These are phyloP conservation scores for Eudyptes chrysolophus DNA, from an alignment of 2,113 vertebrate genomes.

Conservation along the genomic window DNA sequence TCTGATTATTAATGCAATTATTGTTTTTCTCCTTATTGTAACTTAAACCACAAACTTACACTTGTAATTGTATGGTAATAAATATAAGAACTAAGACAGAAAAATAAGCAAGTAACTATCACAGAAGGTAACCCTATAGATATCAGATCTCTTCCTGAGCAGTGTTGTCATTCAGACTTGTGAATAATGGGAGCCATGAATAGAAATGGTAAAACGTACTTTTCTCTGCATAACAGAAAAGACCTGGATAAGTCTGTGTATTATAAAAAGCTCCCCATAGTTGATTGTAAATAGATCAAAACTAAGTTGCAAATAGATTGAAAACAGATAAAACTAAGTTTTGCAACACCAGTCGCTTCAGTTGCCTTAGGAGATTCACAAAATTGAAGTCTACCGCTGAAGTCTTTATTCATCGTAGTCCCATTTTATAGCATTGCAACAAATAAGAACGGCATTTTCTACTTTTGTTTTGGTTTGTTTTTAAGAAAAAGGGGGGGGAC, in stretches of 20 bases:
- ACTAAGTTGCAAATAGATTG: background rate
- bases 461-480: background rate
- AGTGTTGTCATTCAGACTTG: background rate
- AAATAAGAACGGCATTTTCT: background rate
- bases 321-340: background rate
- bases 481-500: background rate
- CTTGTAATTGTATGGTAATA: background rate
- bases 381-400: background rate
- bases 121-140: background rate
- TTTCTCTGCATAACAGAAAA: background rate
- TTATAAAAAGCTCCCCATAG: background rate
- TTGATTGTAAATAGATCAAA: background rate
- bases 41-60: background rate
- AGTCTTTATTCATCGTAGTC: rapidly evolving
- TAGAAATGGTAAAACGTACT: background rate
- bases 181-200: background rate
- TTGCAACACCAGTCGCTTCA: background rate
- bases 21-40: background rate
- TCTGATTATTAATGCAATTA: background rate
- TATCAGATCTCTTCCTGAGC: background rate
- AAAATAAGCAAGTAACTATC: background rate
- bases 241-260: background rate
- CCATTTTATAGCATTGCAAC: background rate
- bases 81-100: background rate
- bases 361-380: background rate